phyloP scores from a whole-genome alignment of 2,888 invertebrate species.

The Clunio marinus region DNA sequence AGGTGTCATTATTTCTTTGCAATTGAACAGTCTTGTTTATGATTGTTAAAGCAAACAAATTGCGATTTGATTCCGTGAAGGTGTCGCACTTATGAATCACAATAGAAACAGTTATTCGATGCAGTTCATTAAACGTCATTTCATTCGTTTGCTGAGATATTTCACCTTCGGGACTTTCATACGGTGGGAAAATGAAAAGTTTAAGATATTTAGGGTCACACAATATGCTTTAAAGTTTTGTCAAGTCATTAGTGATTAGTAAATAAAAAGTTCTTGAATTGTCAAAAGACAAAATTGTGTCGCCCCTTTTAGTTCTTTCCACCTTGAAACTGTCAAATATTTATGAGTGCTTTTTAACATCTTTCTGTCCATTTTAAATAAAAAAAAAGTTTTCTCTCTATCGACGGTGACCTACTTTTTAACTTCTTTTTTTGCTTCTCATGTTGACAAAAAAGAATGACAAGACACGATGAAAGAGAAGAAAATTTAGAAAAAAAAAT shows the following conservation, averaged over 20 bases:
- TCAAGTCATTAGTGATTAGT: constrained; percentile 13
- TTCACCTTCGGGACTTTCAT: neutral
- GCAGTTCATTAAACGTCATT: neutral
- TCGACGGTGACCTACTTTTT: constrained; percentile 25
- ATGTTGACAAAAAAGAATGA: neutral
- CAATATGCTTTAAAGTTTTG: neutral
- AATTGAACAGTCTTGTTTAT: too few species aligned
- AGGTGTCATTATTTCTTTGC: too few species aligned
- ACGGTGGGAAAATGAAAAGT: neutral
- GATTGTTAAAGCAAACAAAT: too few species aligned
- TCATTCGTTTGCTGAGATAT: neutral
- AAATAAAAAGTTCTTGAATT: neutral
- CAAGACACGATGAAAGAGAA: neutral
- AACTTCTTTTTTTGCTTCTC: neutral
- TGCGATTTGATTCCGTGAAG: too few species aligned
- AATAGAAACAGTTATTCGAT: neutral
- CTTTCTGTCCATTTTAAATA: neutral
- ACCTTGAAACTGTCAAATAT: constrained; percentile 19
- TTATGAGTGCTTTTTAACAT: constrained; percentile 4
- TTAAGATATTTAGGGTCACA: neutral
- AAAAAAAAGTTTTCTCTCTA: neutral
- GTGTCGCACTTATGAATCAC: too few species aligned
- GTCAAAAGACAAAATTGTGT: too few species aligned
- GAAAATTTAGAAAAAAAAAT: constrained; percentile 10
- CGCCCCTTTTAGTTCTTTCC: too few species aligned